Evolutionary conservation across 64 coral and sea anemone species (phyloP).

Genomic region (Actinia equina): DNA sequence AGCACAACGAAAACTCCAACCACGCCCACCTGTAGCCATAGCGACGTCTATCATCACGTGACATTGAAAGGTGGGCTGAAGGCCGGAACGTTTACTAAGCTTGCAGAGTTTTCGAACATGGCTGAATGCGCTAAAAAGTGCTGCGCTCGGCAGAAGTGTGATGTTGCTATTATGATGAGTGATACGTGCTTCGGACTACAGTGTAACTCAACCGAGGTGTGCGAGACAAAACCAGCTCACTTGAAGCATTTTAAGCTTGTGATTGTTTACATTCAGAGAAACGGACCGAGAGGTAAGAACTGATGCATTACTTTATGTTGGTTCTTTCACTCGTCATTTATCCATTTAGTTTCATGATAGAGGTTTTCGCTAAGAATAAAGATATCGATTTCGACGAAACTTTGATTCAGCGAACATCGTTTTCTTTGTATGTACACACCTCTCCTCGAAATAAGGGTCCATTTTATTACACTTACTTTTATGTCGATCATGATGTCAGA

Average conservation of each 20-base stretch:
- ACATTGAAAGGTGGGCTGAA: conserved; percentile 79
- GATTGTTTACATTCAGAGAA: conserved; percentile 74
- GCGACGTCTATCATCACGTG: conserved; percentile 70
- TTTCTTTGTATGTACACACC: no score
- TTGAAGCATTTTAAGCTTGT: conserved; percentile 68
- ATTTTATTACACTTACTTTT: no score
- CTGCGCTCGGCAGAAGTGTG: conserved; percentile 64
- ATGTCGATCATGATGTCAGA: no score
- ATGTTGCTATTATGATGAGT: conserved; percentile 87
- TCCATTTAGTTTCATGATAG: no score
- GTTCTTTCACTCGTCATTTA: no score
- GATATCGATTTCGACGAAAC: no score
- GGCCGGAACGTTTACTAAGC: conserved; percentile 65
- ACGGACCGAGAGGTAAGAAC: conserved; percentile 4
- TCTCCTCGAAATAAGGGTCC: no score
- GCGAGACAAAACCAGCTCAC: conserved; percentile 59
- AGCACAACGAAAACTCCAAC: background rate
- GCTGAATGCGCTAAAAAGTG: conserved; percentile 70
- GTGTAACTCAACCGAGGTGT: conserved; percentile 55
- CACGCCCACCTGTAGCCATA: conserved; percentile 54
- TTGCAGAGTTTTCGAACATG: conserved; percentile 73
- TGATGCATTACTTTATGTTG: no score
- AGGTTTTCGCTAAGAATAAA: no score
- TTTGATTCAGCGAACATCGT: no score
- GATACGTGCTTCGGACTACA: conserved; percentile 77